A percentile compares a stretch with the other conserved stretches of the same genome.
phyloP scores from a whole-genome alignment of 2,113 vertebrate genomes.

The Strigops habroptila region DNA sequence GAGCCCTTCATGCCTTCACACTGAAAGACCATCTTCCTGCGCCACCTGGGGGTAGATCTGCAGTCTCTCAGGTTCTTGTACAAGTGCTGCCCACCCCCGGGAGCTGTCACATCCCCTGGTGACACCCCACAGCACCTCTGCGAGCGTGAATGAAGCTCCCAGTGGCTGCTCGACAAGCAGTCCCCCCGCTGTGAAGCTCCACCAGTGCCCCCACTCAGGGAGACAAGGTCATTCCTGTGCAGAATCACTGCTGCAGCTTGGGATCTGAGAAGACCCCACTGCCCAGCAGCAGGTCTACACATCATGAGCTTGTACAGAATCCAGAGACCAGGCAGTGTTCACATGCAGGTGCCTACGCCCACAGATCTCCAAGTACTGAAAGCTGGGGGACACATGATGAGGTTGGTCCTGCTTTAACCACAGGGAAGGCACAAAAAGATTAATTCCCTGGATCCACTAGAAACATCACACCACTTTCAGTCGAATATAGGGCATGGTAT shows the following conservation, averaged over 20 bases:
- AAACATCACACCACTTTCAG: background rate
- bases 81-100: background rate
- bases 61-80: background rate
- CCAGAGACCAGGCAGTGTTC: rapidly evolving
- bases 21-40: background rate
- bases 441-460: background rate
- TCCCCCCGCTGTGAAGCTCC: background rate
- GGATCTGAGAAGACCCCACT: too few species aligned
- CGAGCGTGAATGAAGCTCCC: background rate
- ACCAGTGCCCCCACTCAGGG: background rate
- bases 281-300: background rate
- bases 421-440: background rate
- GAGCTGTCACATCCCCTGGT: too few species aligned
- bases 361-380: background rate
- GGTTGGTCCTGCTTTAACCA: background rate
- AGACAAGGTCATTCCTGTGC: background rate
- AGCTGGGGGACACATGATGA: background rate
- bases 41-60: background rate
- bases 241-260: background rate
- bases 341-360: background rate
- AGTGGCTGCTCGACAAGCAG: background rate
- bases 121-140: background rate
- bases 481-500: background rate
- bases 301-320: rapidly evolving
- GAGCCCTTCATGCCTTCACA: background rate